Evolutionary conservation across 2,113 vertebrate genomes (phyloP).

Genomic region (Gracilinanus agilis): DNA sequence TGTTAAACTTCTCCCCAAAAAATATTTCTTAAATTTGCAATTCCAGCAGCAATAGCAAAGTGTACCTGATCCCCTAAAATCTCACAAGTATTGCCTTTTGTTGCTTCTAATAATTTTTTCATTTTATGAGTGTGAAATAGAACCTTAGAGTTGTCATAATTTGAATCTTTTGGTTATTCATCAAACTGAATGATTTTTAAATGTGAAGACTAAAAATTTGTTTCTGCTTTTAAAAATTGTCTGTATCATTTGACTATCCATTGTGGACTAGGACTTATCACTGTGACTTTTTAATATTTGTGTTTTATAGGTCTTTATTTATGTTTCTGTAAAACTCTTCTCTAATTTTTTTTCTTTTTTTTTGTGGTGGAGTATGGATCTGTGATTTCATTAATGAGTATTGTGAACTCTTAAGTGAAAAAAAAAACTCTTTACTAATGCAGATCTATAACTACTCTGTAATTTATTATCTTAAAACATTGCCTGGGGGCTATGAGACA

Average conservation of each 20-base stretch:
- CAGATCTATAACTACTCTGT: background rate
- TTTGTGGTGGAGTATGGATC: background rate
- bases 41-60: background rate
- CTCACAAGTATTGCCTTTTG: background rate
- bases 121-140: background rate
- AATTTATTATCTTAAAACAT: background rate
- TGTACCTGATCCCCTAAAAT: background rate
- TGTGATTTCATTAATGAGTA: background rate
- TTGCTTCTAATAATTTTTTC: background rate
- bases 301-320: background rate
- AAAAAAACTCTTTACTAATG: background rate
- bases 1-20: background rate
- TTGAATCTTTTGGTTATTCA: background rate
- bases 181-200: background rate
- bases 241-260: no score
- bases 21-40: background rate
- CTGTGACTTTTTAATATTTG: background rate
- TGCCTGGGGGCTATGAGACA: background rate
- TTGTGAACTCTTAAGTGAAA: background rate
- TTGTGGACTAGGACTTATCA: background rate
- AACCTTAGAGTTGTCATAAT: background rate
- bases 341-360: background rate
- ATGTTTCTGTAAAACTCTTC: background rate
- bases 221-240: background rate
- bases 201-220: background rate